Conservation (phyloP, 2,888 invertebrate genomes). For the Apodemia duryi region DNA sequence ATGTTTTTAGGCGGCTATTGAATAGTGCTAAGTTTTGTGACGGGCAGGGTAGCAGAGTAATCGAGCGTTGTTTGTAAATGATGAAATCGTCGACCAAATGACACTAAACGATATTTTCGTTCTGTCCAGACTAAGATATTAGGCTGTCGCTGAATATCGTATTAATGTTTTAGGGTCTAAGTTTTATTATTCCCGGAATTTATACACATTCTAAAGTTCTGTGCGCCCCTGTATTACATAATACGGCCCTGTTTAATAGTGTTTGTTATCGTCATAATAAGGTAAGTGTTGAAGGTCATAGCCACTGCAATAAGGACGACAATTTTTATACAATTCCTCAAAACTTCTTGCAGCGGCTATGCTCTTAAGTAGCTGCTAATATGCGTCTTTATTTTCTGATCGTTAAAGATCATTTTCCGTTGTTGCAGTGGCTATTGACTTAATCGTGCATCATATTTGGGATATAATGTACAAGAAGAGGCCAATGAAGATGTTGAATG, state of each 20-base stretch:
- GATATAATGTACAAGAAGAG: constrained; percentile 89
- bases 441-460: constrained; percentile 99
- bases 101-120: no score
- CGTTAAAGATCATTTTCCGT: constrained; percentile 68
- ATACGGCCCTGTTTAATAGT: neutral
- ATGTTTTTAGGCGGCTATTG: no score
- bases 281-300: constrained; percentile 65
- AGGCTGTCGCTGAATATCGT: no score
- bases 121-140: no score
- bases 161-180: no score
- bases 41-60: no score
- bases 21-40: no score
- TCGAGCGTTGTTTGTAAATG: no score
- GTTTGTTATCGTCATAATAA: constrained; percentile 22
- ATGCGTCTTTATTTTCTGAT: constrained; percentile 30
- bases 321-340: constrained; percentile 29
- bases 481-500: constrained; percentile 49
- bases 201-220: neutral
- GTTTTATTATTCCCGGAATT: neutral
- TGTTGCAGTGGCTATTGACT: constrained; percentile 99
- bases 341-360: constrained; percentile 76
- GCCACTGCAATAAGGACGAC: constrained; percentile 69
- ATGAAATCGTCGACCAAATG: no score
- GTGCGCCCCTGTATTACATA: neutral
- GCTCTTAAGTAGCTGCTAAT: constrained; percentile 69